Conservation (phyloP, 53 echinoderm and acorn worm genomes). For the Apostichopus leukothele region DNA sequence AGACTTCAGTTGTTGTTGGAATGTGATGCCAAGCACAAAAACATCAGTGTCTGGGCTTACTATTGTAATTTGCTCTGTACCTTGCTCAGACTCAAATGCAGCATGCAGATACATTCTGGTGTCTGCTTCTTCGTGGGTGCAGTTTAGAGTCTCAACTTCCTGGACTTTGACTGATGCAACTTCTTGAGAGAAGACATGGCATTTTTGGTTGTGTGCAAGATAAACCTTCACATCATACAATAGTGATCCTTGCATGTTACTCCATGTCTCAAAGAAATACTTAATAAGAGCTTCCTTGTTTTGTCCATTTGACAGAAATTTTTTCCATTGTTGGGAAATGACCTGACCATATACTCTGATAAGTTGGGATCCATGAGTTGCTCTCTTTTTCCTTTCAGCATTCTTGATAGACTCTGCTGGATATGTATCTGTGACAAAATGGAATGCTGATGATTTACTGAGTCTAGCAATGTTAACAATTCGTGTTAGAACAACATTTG, state of each 20-base stretch:
- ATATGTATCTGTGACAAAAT: constrained; percentile 67
- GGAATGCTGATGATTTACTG: constrained; percentile 25
- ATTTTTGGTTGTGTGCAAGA: neutral
- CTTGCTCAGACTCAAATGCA: neutral
- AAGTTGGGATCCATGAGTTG: constrained; percentile 33
- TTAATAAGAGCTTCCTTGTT: constrained; percentile 60
- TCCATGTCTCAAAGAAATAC: constrained; percentile 57
- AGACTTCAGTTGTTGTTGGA: constrained; percentile 25
- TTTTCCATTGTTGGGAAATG: constrained; percentile 58
- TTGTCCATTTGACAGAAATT: constrained; percentile 43
- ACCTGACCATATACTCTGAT: constrained; percentile 44
- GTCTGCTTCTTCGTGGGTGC: constrained; percentile 54
- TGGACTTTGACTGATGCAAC: neutral
- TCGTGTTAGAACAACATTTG: constrained; percentile 23
- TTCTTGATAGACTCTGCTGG: constrained; percentile 57
- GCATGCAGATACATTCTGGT: constrained; percentile 57
- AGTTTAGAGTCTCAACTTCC: constrained; percentile 1
- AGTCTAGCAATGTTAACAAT: neutral
- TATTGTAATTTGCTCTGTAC: constrained; percentile 30
- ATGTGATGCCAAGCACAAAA: constrained; percentile 59
- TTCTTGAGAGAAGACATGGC: neutral
- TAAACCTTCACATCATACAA: neutral
- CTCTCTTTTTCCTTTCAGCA: constrained; percentile 52
- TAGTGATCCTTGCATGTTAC: neutral
- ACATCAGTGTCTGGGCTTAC: constrained; percentile 70